These are phyloP conservation scores for Arvicanthis niloticus DNA, from an alignment of 2,113 vertebrate species.

Conservation along the genomic window DNA sequence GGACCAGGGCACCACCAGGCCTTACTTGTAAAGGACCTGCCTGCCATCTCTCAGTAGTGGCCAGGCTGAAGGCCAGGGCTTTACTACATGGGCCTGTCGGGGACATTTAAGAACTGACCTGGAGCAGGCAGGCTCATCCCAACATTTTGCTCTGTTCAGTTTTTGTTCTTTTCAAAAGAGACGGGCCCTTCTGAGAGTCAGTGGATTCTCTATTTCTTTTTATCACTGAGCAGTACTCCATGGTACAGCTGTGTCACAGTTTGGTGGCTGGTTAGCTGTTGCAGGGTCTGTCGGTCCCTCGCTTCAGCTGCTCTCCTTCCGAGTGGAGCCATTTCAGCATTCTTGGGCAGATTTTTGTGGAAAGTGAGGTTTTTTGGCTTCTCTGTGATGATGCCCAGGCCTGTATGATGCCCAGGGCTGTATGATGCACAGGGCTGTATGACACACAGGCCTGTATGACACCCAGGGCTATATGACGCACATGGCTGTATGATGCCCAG, in stretches of 20 bases:
- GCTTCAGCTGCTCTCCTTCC: not conserved
- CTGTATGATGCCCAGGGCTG: not conserved
- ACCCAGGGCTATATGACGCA: not conserved
- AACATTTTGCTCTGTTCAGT: not conserved
- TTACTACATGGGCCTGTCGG: no score
- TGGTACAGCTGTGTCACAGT: not conserved
- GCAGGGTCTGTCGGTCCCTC: not conserved
- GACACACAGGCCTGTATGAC: no score
- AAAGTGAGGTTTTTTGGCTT: not conserved
- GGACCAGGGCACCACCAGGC: not conserved
- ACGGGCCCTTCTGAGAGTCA: not conserved
- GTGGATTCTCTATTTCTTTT: not conserved
- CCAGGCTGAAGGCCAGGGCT: not conserved
- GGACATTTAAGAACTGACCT: not conserved
- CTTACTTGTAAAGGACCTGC: not conserved
- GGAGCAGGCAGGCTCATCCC: not conserved
- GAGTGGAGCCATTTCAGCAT: not conserved
- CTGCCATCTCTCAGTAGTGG: fast-evolving
- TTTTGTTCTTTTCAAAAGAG: not conserved
- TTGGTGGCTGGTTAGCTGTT: not conserved
- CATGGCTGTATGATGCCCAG: not conserved
- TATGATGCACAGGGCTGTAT: not conserved
- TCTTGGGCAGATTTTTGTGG: not conserved
- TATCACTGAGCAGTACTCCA: not conserved
- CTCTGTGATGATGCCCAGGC: not conserved